These are phyloP conservation scores for Tetragnatha montana DNA, from an alignment of 2,888 invertebrate species.

Conservation along the genomic window DNA sequence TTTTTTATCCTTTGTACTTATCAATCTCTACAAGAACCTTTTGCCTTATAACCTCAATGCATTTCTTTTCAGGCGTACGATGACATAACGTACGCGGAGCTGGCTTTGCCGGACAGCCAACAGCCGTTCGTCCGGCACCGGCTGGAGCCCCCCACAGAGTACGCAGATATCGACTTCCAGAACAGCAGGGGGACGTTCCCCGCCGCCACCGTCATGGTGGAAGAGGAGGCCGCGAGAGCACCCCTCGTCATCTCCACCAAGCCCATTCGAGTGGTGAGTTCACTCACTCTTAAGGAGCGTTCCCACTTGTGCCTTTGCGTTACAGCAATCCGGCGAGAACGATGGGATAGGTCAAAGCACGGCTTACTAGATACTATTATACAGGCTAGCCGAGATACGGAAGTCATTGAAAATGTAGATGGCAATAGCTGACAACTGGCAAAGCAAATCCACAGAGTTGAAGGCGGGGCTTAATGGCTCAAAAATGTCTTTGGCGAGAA, in stretches of 20 bases:
- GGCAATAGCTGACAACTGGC: too few relatives aligned
- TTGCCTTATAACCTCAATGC: too few relatives aligned
- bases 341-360: too few relatives aligned
- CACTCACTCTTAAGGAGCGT: neutral
- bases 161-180: conserved; percentile 70
- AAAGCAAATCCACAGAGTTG: too few relatives aligned
- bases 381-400: too few relatives aligned
- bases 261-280: conserved; percentile 64
- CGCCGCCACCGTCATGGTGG: conserved; percentile 32
- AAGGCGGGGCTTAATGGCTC: too few relatives aligned
- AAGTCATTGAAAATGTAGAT: too few relatives aligned
- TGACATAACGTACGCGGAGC: conserved; percentile 69
- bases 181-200: conserved; percentile 60
- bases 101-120: conserved; percentile 62
- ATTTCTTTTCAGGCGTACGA: conserved; percentile 54
- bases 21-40: too few relatives aligned
- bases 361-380: too few relatives aligned
- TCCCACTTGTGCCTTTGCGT: neutral
- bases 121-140: conserved; percentile 63
- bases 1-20: too few relatives aligned
- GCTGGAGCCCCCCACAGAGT: conserved; percentile 68
- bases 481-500: too few relatives aligned
- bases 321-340: neutral
- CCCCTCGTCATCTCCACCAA: conserved; percentile 64
- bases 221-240: conserved; percentile 61